Evolutionary conservation across 2,113 vertebrate species (phyloP).

Genomic region (Amazona vittata): DNA sequence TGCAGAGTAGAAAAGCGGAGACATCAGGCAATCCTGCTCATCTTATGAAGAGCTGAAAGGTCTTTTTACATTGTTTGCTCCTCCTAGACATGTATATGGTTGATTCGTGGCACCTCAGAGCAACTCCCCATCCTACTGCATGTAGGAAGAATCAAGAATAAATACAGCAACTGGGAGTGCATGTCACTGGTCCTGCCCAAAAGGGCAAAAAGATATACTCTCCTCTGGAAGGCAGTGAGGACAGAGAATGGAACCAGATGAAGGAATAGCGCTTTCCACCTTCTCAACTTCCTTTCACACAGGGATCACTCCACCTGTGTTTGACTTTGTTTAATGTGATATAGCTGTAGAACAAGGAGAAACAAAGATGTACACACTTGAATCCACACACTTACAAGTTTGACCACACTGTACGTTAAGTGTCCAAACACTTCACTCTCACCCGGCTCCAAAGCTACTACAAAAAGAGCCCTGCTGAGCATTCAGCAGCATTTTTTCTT

Average conservation of each 20-base stretch:
- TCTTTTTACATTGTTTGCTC: not conserved
- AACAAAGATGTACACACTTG: not conserved
- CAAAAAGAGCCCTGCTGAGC: not conserved
- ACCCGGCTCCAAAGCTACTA: not conserved
- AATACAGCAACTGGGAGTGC: not conserved
- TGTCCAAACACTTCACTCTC: not conserved
- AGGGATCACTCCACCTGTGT: not conserved
- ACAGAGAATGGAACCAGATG: not conserved
- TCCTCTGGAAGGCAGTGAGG: not conserved
- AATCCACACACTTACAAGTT: not conserved
- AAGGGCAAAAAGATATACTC: not conserved
- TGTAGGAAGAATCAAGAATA: not conserved
- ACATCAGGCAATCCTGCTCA: not conserved
- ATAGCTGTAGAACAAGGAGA: not conserved
- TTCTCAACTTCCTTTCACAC: not conserved
- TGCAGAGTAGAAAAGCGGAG: not conserved
- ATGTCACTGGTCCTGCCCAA: not conserved
- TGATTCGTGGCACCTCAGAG: not conserved
- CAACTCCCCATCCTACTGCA: not conserved
- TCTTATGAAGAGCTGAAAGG: not conserved
- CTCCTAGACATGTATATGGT: not conserved
- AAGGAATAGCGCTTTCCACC: not conserved
- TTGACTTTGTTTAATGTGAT: not conserved
- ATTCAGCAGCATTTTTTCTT: not conserved
- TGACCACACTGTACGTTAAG: not conserved